phyloP scores from a whole-genome alignment of 2,113 vertebrate genomes.

The Peucedramus taeniatus region DNA sequence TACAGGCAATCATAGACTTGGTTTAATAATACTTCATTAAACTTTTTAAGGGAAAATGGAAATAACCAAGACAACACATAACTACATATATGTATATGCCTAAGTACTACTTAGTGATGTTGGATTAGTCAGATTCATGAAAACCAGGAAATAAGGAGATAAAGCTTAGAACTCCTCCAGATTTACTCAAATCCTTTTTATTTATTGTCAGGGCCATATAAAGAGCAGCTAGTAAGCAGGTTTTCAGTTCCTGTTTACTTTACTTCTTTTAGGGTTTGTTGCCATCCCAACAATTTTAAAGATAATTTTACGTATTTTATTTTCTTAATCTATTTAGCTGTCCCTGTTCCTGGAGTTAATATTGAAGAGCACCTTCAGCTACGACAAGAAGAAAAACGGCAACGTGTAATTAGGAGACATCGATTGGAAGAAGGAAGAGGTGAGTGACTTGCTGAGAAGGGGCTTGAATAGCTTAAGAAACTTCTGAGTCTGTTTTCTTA shows the following conservation, averaged over 20 bases:
- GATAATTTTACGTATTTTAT: background rate
- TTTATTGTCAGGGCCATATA: background rate
- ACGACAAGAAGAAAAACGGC: slow-evolving; percentile 95
- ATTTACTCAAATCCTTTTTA: background rate
- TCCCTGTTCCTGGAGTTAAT: slow-evolving; percentile 97
- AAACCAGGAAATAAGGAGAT: background rate
- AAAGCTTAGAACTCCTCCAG: background rate
- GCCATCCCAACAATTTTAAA: background rate
- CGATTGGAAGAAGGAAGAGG: slow-evolving; percentile 95
- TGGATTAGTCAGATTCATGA: background rate
- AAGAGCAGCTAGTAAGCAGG: background rate
- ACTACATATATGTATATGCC: background rate
- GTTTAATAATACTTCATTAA: background rate
- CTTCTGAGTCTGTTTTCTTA: background rate
- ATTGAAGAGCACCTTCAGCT: slow-evolving; percentile 98
- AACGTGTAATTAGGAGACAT: slow-evolving; percentile 91
- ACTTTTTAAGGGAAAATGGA: background rate
- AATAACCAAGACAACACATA: background rate
- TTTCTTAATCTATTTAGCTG: slow-evolving; percentile 78
- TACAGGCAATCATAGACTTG: background rate
- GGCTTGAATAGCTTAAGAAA: background rate
- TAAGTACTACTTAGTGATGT: background rate
- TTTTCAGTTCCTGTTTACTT: background rate
- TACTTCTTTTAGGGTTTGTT: background rate
- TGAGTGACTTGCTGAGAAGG: slow-evolving; percentile 51